phyloP scores from a whole-genome alignment of 2,888 invertebrate genomes.

The Mystacides longicornis region DNA sequence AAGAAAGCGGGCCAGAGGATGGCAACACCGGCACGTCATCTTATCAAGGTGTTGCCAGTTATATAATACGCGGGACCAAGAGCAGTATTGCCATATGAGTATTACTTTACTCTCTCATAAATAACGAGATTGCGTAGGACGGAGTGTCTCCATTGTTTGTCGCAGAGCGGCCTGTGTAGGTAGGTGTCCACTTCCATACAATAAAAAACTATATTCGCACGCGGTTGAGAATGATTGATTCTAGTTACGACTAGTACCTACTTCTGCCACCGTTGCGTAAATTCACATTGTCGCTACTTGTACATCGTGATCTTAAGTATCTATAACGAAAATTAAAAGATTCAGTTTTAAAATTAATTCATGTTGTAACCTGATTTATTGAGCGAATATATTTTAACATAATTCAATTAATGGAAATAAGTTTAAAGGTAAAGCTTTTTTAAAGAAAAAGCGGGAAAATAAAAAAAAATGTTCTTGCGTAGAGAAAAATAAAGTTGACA shows the following conservation, averaged over 20 bases:
- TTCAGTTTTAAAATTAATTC: too few relatives aligned
- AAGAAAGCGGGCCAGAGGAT: not conserved
- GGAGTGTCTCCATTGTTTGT: slow-evolving; percentile 2
- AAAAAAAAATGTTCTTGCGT: too few relatives aligned
- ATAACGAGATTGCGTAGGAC: not conserved
- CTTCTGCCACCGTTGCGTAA: too few relatives aligned
- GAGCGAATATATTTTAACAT: too few relatives aligned
- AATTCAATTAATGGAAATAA: too few relatives aligned
- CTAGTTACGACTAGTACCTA: not conserved
- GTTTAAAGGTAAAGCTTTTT: too few relatives aligned
- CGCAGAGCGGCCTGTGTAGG: not conserved
- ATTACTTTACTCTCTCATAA: slow-evolving; percentile 1
- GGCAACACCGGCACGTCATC: not conserved
- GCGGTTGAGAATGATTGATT: not conserved
- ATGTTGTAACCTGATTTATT: too few relatives aligned
- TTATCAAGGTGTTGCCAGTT: not conserved
- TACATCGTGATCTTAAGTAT: too few relatives aligned
- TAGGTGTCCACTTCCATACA: too few relatives aligned
- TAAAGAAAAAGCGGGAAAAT: too few relatives aligned
- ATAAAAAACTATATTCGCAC: slow-evolving; percentile 1
- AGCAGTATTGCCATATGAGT: slow-evolving; percentile 1
- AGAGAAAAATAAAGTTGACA: too few relatives aligned
- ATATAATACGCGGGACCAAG: not conserved
- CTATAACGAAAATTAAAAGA: too few relatives aligned
- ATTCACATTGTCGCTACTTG: not conserved